A percentile compares a stretch with the other conserved stretches of the same genome.
Conservation (phyloP, 2,113 vertebrate genomes). For the Xenotilapia longispinis region DNA sequence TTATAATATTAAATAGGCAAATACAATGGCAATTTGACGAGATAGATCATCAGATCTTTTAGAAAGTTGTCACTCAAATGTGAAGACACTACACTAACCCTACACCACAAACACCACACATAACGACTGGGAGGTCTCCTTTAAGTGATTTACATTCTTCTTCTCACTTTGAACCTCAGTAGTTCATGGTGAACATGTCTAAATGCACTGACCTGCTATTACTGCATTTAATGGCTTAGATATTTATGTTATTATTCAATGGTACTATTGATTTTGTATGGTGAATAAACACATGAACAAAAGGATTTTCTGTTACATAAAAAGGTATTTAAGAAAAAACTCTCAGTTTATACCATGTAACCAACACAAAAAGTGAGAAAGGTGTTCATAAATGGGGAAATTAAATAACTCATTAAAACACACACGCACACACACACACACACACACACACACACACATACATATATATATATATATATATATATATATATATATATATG, state of each 20-base stretch:
- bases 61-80: not conserved
- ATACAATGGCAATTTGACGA: not conserved
- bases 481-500: rapidly evolving
- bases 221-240: rapidly evolving
- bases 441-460: too few species aligned
- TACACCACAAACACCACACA: not conserved
- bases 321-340: rapidly evolving
- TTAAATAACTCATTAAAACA: too few species aligned
- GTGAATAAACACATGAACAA: not conserved
- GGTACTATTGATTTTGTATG: rapidly evolving
- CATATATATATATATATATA: too few species aligned
- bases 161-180: not conserved
- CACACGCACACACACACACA: rapidly evolving
- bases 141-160: not conserved
- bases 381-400: too few species aligned
- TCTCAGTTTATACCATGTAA: not conserved
- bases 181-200: not conserved
- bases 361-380: not conserved
- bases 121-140: not conserved
- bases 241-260: not conserved
- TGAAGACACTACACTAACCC: not conserved
- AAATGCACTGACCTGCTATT: not conserved
- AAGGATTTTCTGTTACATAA: not conserved
- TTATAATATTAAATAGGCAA: not conserved
- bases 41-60: not conserved